These are phyloP conservation scores for Aegithalos caudatus DNA, from an alignment of 2,113 vertebrate genomes.

Conservation along the genomic window DNA sequence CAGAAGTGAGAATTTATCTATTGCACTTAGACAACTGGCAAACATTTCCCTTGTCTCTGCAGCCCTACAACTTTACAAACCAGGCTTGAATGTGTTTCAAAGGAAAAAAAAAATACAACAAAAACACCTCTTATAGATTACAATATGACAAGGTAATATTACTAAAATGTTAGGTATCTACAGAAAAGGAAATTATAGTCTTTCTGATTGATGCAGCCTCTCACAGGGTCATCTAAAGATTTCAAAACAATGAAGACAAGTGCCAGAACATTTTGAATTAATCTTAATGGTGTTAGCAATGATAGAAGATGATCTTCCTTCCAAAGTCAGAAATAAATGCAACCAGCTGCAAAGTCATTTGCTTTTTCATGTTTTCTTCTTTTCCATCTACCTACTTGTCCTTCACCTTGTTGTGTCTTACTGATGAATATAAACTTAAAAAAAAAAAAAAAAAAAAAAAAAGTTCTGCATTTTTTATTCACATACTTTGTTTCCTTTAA, in stretches of 20 bases:
- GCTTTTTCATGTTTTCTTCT: not conserved
- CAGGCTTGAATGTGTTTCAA: not conserved
- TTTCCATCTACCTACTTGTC: not conserved
- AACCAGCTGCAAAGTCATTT: not conserved
- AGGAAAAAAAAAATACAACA: not conserved
- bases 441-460: not conserved
- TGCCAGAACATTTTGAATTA: constrained; percentile 30
- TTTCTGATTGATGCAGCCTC: constrained; percentile 3
- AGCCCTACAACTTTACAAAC: not conserved
- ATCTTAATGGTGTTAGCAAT: not conserved
- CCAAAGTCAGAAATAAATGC: constrained; percentile 11
- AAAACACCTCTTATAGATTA: not conserved
- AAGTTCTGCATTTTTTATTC: not conserved
- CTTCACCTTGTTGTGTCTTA: not conserved
- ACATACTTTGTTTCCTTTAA: not conserved
- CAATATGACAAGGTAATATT: constrained; percentile 17
- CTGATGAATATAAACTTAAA: not conserved
- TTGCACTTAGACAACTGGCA: not conserved
- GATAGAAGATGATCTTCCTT: not conserved
- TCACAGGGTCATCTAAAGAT: constrained; percentile 14
- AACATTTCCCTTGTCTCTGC: not conserved
- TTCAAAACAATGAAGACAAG: constrained; percentile 30
- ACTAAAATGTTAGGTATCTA: not conserved
- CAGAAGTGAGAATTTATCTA: not conserved
- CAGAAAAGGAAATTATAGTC: not conserved